These are phyloP conservation scores for Sylvia borin DNA, from an alignment of 2,797 vertebrate species.

Conservation along the genomic window DNA sequence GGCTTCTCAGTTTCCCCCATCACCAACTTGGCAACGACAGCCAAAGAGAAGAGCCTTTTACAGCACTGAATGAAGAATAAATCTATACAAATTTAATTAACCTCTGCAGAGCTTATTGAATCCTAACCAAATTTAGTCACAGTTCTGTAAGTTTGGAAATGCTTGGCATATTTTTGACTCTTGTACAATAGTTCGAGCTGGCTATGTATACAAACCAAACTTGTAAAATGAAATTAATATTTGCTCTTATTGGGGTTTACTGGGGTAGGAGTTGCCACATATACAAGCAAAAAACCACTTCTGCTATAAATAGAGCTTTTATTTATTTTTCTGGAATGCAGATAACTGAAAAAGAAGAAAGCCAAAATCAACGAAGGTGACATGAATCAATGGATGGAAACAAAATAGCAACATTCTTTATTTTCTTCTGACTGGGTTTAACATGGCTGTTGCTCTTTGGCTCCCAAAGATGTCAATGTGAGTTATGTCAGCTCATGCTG, in stretches of 20 bases:
- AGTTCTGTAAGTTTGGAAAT: slow-evolving; percentile 60
- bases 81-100: slow-evolving; percentile 79
- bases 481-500: slow-evolving; percentile 5
- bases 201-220: background rate
- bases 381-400: background rate
- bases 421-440: background rate
- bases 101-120: slow-evolving; percentile 62
- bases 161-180: slow-evolving; percentile 46
- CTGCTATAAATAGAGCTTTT: background rate
- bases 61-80: slow-evolving; percentile 62
- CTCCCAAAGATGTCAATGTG: background rate
- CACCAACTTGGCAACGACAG: slow-evolving; percentile 45
- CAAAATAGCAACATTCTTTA: background rate
- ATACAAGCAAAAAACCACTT: background rate
- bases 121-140: slow-evolving; percentile 63
- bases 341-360: background rate
- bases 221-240: slow-evolving; percentile 1
- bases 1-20: slow-evolving; percentile 61
- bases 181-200: background rate
- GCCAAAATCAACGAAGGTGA: background rate
- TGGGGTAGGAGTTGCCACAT: background rate
- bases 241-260: background rate
- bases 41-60: slow-evolving; percentile 50
- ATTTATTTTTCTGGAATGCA: background rate
- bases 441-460: background rate